Evolutionary conservation across 2,888 invertebrate species (phyloP).

Genomic region (Theretra japonica): DNA sequence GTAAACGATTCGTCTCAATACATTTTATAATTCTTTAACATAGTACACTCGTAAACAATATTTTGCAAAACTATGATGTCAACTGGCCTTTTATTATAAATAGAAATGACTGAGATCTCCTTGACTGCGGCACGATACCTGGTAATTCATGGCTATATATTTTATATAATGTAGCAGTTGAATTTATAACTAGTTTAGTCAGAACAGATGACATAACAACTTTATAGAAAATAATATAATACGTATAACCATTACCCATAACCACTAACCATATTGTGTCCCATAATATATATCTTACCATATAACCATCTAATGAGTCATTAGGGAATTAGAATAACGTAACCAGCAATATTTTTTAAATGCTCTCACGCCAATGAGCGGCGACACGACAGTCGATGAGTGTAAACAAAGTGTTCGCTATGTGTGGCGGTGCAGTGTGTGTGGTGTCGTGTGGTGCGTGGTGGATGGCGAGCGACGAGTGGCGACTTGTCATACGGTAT

Average conservation of each 20-base stretch:
- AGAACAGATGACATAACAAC: no score
- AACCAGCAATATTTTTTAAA: no score
- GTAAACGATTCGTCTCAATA: neutral
- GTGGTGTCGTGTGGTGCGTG: conserved; percentile 41
- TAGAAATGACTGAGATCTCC: conserved; percentile 45
- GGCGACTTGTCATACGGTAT: conserved; percentile 53
- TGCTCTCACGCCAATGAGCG: no score
- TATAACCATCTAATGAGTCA: no score
- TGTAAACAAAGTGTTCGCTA: neutral
- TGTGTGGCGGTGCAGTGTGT: conserved; percentile 43
- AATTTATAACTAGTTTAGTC: neutral
- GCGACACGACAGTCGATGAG: no score
- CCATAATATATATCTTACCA: no score
- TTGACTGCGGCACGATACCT: conserved; percentile 16
- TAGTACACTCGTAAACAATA: conserved; percentile 28
- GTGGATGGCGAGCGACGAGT: conserved; percentile 53
- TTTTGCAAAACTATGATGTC: conserved; percentile 48
- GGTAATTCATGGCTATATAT: conserved; percentile 14
- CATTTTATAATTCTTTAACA: neutral
- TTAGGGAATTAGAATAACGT: no score
- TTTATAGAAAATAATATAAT: no score
- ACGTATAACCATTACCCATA: no score
- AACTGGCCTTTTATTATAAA: conserved; percentile 42
- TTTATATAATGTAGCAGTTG: neutral
- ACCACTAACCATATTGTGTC: no score